Evolutionary conservation across 2,888 invertebrate species (phyloP), one percentile per base, ranked within the genome.

Genomic region (Eilema sororculum): DNA sequence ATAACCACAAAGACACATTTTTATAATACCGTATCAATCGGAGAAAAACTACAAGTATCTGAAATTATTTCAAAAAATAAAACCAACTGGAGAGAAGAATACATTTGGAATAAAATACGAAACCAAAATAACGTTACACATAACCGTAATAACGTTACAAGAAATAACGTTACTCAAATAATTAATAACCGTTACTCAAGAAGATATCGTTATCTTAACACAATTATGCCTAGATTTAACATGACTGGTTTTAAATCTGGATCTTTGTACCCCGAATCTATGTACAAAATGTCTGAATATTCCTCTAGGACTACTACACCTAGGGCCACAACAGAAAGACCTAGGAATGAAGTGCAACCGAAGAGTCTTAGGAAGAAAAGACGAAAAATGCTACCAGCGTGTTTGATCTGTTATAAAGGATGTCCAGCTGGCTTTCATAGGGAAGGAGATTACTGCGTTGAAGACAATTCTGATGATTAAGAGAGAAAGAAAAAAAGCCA

Each of bases 381-480:
- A 52, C n/a, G 52, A n/a, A 52, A 52, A 52, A 67, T 67, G 33
- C 0, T 6, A 0, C 10, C 13, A 0, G 25, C 46, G 0, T 77
- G 82, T 60, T 37, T 82, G 2, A 71, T 87, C 4, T 80, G 73
- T 28, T 52, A 76, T 25, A 37, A 82, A 4, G 64, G 72, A 0
- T 89, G 89, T 25, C 84, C 88, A 0, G 25, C 22, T 2, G 63
- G 63, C 1, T 28, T 33, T n/a, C 63, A 71, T 52, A 59, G 59
- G 20, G 57, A 46, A 4, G 62, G 62, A 0, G 0, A 22, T 20
- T 41, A 33, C 13, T 79, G 79, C 66, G 0, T 79, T 58, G 16
- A 63, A 68, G 62, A 78, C n/a, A 46, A 65, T 20, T 28, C 22
- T 3, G 69, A 62, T 8, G 41, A 62, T 59, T 59, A 28, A n/a